These are phyloP conservation scores for Zele albiditarsus DNA, from an alignment of 2,888 invertebrate genomes.

Conservation along the genomic window DNA sequence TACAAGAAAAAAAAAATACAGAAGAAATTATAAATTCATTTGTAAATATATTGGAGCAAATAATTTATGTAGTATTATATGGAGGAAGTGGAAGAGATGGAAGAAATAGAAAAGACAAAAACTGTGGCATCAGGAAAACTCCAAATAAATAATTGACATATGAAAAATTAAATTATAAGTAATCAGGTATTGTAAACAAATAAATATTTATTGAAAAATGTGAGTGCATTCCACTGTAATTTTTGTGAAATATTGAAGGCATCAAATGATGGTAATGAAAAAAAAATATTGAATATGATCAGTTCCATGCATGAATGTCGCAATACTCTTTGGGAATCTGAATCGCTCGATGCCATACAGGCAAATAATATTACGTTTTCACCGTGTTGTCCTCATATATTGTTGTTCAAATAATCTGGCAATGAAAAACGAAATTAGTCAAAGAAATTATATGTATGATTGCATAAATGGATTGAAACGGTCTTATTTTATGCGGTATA, in stretches of 20 bases:
- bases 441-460: neutral
- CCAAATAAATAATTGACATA: neutral
- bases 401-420: too few species aligned
- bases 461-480: neutral
- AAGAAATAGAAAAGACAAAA: neutral
- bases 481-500: neutral
- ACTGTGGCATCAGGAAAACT: neutral
- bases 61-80: neutral
- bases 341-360: neutral
- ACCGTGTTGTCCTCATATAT: too few species aligned
- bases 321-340: neutral
- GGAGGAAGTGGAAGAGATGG: neutral
- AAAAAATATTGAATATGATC: neutral
- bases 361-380: neutral
- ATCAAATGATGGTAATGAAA: neutral
- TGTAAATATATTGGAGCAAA: neutral
- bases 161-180: neutral
- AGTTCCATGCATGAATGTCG: neutral
- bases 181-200: neutral
- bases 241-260: neutral
- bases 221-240: neutral
- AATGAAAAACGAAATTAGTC: too few species aligned
- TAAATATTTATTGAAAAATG: neutral
- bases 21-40: neutral
- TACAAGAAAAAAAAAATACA: neutral